phyloP scores from a whole-genome alignment of 35 echinoderm and acorn worm genomes.

The Lytechinus pictus region DNA sequence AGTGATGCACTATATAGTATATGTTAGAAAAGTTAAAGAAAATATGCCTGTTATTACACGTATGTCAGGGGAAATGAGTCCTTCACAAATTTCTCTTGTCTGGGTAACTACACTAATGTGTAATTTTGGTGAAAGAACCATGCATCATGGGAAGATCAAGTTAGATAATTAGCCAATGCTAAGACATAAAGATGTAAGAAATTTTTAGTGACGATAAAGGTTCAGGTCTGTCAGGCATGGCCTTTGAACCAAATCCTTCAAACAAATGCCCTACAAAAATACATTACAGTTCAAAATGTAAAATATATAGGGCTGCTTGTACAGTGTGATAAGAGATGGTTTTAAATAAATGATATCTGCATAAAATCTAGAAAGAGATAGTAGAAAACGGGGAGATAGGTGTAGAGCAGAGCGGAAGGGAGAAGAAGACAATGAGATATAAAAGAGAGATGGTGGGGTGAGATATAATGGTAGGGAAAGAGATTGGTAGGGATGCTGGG shows the following conservation, averaged over 20 bases:
- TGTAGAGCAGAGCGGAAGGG: too few species aligned
- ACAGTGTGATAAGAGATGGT: neutral
- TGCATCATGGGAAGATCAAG: neutral
- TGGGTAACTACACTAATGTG: too few species aligned
- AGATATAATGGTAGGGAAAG: neutral
- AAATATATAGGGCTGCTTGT: neutral
- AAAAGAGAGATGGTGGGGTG: neutral
- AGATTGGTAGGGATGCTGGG: neutral
- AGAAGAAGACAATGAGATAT: too few species aligned
- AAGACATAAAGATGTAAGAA: neutral
- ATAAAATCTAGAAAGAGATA: too few species aligned
- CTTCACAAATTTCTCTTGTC: too few species aligned
- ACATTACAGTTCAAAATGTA: too few species aligned
- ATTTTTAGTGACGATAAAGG: too few species aligned
- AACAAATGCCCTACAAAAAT: too few species aligned
- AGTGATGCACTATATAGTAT: neutral
- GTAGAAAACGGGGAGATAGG: too few species aligned
- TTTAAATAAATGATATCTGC: neutral
- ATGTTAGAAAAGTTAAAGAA: neutral
- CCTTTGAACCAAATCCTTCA: too few species aligned
- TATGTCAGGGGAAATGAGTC: neutral
- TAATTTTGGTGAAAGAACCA: too few species aligned
- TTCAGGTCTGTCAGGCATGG: too few species aligned
- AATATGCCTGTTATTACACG: neutral
- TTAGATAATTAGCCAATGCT: neutral